Conservation (phyloP, 2,888 invertebrate species). For the Brachyopa scutellaris region DNA sequence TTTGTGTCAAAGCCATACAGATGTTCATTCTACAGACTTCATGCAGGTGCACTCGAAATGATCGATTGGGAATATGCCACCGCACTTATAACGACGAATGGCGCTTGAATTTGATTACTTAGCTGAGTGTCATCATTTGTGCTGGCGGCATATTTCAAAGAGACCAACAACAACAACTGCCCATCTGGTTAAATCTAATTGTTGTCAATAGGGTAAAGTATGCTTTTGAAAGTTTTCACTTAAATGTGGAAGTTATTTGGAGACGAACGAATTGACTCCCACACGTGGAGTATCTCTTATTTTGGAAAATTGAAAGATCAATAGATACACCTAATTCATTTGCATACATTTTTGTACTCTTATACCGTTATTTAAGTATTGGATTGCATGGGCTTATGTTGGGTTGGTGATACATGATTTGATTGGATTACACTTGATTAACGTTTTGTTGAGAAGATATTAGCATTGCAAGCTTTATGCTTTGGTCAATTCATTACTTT, state of each 20-base stretch:
- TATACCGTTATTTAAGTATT: background rate
- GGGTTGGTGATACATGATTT: background rate
- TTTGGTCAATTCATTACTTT: background rate
- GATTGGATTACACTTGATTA: background rate
- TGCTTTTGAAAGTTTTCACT: slow-evolving; percentile 10
- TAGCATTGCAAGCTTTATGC: too few species aligned
- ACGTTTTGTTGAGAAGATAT: background rate
- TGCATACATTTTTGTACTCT: too few species aligned
- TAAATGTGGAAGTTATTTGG: slow-evolving; percentile 13
- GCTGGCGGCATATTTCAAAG: slow-evolving; percentile 28
- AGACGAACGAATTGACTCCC: background rate
- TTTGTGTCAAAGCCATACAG: slow-evolving; percentile 12
- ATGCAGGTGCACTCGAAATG: slow-evolving; percentile 5
- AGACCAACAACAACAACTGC: too few species aligned
- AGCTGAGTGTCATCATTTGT: slow-evolving; percentile 32
- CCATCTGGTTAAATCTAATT: slow-evolving; percentile 12
- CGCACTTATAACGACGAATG: slow-evolving; percentile 45
- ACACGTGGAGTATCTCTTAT: background rate
- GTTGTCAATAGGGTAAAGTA: slow-evolving; percentile 17
- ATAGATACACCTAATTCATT: slow-evolving; percentile 28
- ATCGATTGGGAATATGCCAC: slow-evolving; percentile 32
- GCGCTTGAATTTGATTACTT: slow-evolving; percentile 57
- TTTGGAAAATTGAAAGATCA: slow-evolving; percentile 32
- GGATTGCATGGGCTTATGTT: background rate
- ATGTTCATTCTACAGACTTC: background rate